Conservation (phyloP, 2,888 invertebrate genomes). For the Boloria euphrosyne region DNA sequence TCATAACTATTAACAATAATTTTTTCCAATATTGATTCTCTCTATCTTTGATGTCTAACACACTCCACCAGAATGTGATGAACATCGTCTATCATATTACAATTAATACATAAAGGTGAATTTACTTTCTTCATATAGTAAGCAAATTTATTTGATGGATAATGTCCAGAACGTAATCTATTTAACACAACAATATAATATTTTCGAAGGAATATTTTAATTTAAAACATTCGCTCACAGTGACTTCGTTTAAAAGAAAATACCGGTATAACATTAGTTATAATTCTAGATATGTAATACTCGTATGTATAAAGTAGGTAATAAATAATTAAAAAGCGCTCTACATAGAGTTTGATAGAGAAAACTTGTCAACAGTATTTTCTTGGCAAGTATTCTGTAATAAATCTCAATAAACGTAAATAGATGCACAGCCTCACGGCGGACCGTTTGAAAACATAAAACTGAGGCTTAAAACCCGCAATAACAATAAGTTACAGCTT, state of each 20-base stretch:
- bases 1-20: no score
- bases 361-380: conserved; percentile 37
- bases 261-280: background rate
- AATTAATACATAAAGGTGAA: no score
- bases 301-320: no score
- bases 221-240: background rate
- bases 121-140: no score
- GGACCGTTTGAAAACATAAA: conserved; percentile 71
- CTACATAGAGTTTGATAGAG: background rate
- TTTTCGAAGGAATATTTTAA: background rate
- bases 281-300: background rate
- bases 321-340: no score
- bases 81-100: no score
- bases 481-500: conserved; percentile 83
- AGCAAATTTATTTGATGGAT: no score
- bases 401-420: conserved; percentile 69
- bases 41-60: no score
- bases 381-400: conserved; percentile 50
- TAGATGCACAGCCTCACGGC: conserved; percentile 54
- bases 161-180: no score
- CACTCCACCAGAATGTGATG: no score
- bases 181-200: no score
- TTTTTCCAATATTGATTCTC: no score
- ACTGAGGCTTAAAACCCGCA: conserved; percentile 78
- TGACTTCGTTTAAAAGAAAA: background rate